A percentile compares a stretch with the other conserved stretches of the same genome.
Evolutionary conservation across 2,888 invertebrate genomes (phyloP).

Genomic region (Sminthurides aquaticus): DNA sequence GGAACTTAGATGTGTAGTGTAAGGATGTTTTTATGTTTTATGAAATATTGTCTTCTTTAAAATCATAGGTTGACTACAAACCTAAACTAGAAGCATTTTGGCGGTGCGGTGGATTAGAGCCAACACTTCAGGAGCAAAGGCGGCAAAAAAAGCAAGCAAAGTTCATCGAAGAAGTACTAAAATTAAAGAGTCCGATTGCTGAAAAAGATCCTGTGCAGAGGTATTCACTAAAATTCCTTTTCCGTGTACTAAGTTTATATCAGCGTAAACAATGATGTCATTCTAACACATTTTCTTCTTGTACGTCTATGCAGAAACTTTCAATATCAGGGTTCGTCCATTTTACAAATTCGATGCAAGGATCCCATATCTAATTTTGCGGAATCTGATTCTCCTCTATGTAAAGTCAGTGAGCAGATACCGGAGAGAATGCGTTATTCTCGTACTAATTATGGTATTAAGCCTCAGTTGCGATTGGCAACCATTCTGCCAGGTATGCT

Average conservation of each 20-base stretch:
- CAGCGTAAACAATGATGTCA: too few species aligned
- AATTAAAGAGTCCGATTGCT: too few species aligned
- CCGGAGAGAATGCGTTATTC: conserved; percentile 44
- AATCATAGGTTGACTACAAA: conserved; percentile 67
- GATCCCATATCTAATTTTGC: conserved; percentile 61
- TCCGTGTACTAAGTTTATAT: too few species aligned
- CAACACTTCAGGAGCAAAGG: conserved; percentile 50
- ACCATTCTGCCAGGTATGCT: conserved; percentile 65
- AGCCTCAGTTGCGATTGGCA: conserved; percentile 55
- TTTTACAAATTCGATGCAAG: conserved; percentile 61
- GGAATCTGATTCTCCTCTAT: conserved; percentile 38
- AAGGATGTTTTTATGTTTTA: conserved; percentile 6
- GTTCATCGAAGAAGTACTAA: conserved; percentile 3
- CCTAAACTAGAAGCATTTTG: conserved; percentile 80
- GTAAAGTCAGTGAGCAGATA: conserved; percentile 36
- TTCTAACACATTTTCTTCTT: too few species aligned
- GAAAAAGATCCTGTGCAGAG: too few species aligned
- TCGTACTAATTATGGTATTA: conserved; percentile 60
- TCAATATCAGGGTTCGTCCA: conserved; percentile 63
- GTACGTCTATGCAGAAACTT: conserved; percentile 50
- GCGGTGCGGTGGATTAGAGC: conserved; percentile 66
- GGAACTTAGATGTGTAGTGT: neutral
- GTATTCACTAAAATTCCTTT: neutral
- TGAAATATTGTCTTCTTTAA: conserved; percentile 40
- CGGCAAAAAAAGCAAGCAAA: neutral